Evolutionary conservation across 2,113 vertebrate genomes (phyloP).

Genomic region (Mastomys coucha): DNA sequence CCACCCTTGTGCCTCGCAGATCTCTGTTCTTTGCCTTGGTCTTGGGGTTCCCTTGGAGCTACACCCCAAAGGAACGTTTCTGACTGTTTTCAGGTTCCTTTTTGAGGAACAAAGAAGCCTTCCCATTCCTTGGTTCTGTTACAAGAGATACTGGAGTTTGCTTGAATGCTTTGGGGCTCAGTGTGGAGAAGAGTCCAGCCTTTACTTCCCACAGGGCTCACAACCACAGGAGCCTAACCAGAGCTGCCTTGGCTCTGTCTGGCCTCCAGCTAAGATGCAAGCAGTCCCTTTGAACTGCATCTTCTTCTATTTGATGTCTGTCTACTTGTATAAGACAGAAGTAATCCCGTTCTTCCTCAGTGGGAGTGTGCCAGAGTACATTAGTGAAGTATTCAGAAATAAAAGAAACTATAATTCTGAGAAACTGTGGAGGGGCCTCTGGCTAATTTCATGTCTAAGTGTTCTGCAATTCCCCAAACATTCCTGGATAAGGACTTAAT

Average conservation of each 20-base stretch:
- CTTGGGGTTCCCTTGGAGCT: not conserved
- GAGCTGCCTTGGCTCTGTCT: not conserved
- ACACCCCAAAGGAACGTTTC: not conserved
- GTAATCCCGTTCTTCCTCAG: not conserved
- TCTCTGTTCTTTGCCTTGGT: not conserved
- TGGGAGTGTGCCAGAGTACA: conserved; percentile 50
- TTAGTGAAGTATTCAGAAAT: conserved; percentile 21
- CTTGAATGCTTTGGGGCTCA: not conserved
- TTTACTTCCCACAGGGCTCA: not conserved
- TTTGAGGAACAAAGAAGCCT: not conserved
- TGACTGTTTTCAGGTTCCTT: not conserved
- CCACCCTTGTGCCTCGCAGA: not conserved
- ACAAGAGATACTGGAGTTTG: not conserved
- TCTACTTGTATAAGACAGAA: conserved; percentile 1
- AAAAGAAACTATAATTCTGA: conserved; percentile 26
- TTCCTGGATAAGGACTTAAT: conserved; percentile 12
- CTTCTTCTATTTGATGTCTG: conserved; percentile 14
- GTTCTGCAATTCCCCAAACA: not conserved
- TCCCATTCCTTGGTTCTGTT: not conserved
- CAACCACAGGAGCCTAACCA: not conserved
- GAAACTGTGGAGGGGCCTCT: not conserved
- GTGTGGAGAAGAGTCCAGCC: not conserved
- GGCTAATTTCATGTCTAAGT: not conserved
- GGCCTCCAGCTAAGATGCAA: not conserved
- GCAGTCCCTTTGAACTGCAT: not conserved